Conservation (phyloP, 1,140 invertebrate species). For the Calliphora vicina region DNA sequence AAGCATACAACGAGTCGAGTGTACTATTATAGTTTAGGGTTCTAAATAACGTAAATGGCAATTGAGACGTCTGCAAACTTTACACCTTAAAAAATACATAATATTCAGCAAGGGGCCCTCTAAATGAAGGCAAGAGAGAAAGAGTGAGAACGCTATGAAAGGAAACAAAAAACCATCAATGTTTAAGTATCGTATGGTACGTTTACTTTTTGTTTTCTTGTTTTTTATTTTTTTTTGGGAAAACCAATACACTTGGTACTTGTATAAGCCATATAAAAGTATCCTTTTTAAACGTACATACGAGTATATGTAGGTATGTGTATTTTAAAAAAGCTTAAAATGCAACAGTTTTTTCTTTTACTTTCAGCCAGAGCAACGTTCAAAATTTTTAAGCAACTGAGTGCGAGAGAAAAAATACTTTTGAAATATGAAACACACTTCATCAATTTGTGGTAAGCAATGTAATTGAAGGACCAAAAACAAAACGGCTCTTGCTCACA, state of each 20-base stretch:
- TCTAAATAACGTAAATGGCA: constrained; percentile 42
- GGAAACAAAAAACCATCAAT: background rate
- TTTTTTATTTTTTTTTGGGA: background rate
- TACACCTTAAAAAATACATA: constrained; percentile 37
- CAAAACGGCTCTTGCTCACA: background rate
- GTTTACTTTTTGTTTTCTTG: background rate
- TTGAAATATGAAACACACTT: constrained; percentile 37
- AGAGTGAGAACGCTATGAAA: background rate
- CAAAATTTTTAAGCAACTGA: background rate
- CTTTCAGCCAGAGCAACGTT: too few relatives aligned
- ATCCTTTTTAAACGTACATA: background rate
- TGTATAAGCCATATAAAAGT: background rate
- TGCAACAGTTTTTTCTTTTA: background rate
- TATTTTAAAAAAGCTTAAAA: background rate
- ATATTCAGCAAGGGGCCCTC: background rate
- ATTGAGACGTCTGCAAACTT: constrained; percentile 43
- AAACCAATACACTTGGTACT: background rate
- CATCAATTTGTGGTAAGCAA: constrained; percentile 36
- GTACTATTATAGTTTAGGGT: constrained; percentile 25
- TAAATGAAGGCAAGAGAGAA: background rate
- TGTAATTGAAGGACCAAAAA: constrained; percentile 16
- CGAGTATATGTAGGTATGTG: too few relatives aligned
- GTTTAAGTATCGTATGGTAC: background rate
- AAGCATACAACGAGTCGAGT: background rate
- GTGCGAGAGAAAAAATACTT: background rate